Conservation (phyloP, 2,888 invertebrate genomes). For the Arrhopalites spinosus region DNA sequence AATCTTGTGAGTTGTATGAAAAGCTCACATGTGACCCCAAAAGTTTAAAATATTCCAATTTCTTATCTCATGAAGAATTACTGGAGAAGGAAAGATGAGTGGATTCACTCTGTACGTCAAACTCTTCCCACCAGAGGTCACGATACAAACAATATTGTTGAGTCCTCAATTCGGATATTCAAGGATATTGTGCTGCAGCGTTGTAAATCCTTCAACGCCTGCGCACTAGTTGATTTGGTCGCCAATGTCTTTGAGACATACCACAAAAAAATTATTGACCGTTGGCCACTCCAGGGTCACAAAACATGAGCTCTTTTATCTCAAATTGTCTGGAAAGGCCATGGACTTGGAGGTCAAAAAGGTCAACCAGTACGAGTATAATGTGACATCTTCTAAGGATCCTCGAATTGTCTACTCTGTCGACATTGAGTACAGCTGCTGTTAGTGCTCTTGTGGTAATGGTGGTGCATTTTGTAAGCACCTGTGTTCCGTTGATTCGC, state of each 20-base stretch:
- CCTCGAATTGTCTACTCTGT: neutral
- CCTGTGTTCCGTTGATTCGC: neutral
- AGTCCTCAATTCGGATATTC: neutral
- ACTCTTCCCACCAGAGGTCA: neutral
- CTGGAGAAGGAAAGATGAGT: neutral
- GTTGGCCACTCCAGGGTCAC: neutral
- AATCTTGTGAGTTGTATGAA: neutral
- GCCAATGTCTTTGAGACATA: neutral
- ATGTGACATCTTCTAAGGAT: neutral
- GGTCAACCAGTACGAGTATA: neutral
- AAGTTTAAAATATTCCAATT: neutral
- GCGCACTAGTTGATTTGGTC: neutral
- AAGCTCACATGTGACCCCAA: neutral
- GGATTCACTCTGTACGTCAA: neutral
- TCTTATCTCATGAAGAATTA: neutral
- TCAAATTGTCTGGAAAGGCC: neutral
- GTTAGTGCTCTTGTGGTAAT: neutral
- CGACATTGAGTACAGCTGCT: neutral
- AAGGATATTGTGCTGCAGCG: neutral
- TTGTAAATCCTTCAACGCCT: neutral
- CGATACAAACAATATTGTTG: neutral
- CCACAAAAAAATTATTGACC: conserved; percentile 1
- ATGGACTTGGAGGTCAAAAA: neutral
- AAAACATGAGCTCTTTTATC: neutral
- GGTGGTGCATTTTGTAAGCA: neutral